These are phyloP conservation scores for Gorsachius goisagi DNA, from an alignment of 2,113 vertebrate genomes.

Conservation along the genomic window DNA sequence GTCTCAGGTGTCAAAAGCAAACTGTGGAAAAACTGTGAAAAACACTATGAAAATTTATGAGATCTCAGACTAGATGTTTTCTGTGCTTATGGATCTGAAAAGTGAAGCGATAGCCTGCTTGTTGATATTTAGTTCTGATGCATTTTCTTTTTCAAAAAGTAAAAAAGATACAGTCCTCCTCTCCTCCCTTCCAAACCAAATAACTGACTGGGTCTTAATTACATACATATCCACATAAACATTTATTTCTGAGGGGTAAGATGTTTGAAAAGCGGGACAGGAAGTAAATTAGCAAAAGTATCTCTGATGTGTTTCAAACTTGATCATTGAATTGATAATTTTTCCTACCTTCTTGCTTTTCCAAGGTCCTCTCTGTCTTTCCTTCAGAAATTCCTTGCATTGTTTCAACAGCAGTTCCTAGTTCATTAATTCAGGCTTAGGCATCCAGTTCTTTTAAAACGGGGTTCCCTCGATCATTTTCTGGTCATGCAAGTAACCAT, in stretches of 20 bases:
- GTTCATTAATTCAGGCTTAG: constrained; percentile 36
- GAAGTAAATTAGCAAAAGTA: neutral
- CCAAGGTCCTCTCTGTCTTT: neutral
- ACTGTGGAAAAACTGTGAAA: neutral
- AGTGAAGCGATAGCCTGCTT: neutral
- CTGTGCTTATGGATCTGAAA: neutral
- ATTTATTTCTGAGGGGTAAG: neutral
- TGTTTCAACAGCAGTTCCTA: constrained; percentile 28
- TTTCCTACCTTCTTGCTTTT: constrained; percentile 32
- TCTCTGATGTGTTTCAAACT: neutral
- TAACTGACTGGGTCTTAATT: neutral
- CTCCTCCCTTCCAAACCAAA: neutral
- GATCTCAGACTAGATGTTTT: neutral
- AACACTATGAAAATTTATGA: neutral
- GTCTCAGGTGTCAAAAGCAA: neutral
- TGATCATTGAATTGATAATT: neutral
- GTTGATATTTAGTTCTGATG: neutral
- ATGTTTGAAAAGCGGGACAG: neutral
- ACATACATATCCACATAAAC: neutral
- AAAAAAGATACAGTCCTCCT: neutral
- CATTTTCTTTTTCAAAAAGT: neutral
- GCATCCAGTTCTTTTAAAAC: neutral
- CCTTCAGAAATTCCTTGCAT: constrained; percentile 40
- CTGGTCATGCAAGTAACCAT: constrained; percentile 13
- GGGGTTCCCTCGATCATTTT: neutral